Conservation (phyloP, 2,888 invertebrate genomes). For the Aporophyla lueneburgensis region DNA sequence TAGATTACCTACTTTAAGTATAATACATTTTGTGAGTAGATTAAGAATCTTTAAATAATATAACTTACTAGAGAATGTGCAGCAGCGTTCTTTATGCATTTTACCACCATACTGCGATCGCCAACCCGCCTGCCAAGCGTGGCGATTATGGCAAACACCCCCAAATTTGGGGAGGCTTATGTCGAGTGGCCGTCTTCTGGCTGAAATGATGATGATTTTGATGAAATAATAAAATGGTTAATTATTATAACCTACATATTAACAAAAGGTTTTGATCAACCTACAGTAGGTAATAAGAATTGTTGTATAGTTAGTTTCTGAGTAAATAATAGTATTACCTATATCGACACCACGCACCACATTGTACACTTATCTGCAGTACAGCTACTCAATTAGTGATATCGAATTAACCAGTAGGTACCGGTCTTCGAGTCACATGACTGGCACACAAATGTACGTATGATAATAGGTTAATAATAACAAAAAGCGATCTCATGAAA, state of each 20-base stretch:
- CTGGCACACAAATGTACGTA: constrained; percentile 6
- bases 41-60: neutral
- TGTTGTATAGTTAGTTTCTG: neutral
- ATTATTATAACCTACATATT: no score
- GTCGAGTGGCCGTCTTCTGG: no score
- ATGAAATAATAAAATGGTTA: no score
- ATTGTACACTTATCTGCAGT: constrained; percentile 2
- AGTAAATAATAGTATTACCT: neutral
- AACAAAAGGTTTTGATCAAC: neutral
- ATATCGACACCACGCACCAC: neutral
- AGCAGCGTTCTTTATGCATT: no score
- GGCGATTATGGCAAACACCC: no score
- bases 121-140: no score
- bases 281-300: neutral
- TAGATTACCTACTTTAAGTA: neutral
- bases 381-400: constrained; percentile 8
- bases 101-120: no score
- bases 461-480: constrained; percentile 15
- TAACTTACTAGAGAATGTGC: no score
- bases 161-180: no score
- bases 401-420: constrained; percentile 25
- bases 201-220: no score
- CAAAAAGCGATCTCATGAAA: constrained; percentile 15
- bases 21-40: neutral
- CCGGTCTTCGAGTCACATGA: neutral